Base-by-base conservation (phyloP, 2,113 vertebrate genomes). In the Chitala chitala region DNA sequence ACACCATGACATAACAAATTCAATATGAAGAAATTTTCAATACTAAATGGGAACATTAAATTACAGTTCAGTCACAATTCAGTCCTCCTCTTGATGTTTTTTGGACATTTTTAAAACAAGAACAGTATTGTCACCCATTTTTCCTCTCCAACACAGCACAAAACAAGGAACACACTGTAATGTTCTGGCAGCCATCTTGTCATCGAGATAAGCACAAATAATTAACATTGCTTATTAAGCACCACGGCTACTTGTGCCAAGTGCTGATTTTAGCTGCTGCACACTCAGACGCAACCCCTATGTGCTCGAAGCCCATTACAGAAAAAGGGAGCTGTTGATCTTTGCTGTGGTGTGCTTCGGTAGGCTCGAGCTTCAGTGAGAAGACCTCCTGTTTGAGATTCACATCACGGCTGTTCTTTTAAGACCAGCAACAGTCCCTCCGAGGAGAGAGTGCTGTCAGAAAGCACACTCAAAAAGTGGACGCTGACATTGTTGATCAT, bases 401-500 rank as follows among this genome's bases (percentile, higher is more conserved):
- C 64, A 24, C 40, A 42, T 68, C 40, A 68, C 42, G 29, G 22
- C 42, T 24, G 12, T 24, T 44, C 42, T 46, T 20, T 29, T 20
- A 68, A 48, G 40, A 26, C 42, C 42, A 68, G 42, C 22, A 5
- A 3, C 42, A 20, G 13, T 17, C 46, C 64, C 24, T 48, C 42
- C 15, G 24, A 68, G 40, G n/a, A 26, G 64, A 24, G 15, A 3
- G 10, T 12, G 22, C 40, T n/a, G 33, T 15, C 40, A 7, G 22
- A 55, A 55, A 55, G 42, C 40, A 48, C 64, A 24, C 24, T 46
- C 38, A 38, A 24, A 42, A 46, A 46, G 9, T 15, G 38, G 64
- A 46, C 42, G 22, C 15, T 26, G 64, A 65, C 64, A 12, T 68
- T 48, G 46, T 68, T 68, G 64, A 68, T 68, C 12, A 68, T 12